Percentiles rank a stretch among this genome's conserved stretches.
These are phyloP conservation scores for Thecocarcelia acutangulata DNA, from an alignment of 2,888 invertebrate species.

Conservation along the genomic window DNA sequence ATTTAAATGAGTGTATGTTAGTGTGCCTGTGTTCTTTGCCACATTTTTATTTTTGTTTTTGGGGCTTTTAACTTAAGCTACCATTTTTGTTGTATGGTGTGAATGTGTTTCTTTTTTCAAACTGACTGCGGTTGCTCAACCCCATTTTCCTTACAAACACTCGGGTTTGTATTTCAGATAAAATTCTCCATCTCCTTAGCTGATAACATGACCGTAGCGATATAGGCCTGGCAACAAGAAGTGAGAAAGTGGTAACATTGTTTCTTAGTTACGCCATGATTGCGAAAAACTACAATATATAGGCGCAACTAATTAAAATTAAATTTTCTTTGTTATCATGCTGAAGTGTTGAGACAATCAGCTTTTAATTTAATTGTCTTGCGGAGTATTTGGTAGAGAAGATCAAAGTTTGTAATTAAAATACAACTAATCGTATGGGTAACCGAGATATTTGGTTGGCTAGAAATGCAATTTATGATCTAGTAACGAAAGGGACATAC, in stretches of 20 bases:
- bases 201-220: constrained; percentile 55
- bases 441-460: too few relatives aligned
- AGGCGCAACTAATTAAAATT: constrained; percentile 56
- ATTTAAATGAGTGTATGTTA: neutral
- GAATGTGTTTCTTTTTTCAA: constrained; percentile 10
- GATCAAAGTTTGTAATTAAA: too few relatives aligned
- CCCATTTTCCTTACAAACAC: constrained; percentile 53
- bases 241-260: constrained; percentile 33
- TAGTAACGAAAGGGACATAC: too few relatives aligned
- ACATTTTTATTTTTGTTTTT: constrained; percentile 44
- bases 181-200: constrained; percentile 6
- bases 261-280: constrained; percentile 28
- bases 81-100: constrained; percentile 47
- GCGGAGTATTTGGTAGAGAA: too few relatives aligned
- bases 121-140: constrained; percentile 70
- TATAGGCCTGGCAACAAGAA: constrained; percentile 44
- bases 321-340: constrained; percentile 37
- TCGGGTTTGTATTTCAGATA: constrained; percentile 16
- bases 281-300: neutral
- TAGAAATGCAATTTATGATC: too few relatives aligned
- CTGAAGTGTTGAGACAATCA: too few relatives aligned
- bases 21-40: constrained; percentile 14
- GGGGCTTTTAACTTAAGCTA: constrained; percentile 50
- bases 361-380: too few relatives aligned
- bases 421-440: too few relatives aligned